A percentile compares a stretch with the other conserved stretches of the same genome.
Evolutionary conservation across 1,140 invertebrate species (phyloP).

Genomic region (Zaprionus inermis): DNA sequence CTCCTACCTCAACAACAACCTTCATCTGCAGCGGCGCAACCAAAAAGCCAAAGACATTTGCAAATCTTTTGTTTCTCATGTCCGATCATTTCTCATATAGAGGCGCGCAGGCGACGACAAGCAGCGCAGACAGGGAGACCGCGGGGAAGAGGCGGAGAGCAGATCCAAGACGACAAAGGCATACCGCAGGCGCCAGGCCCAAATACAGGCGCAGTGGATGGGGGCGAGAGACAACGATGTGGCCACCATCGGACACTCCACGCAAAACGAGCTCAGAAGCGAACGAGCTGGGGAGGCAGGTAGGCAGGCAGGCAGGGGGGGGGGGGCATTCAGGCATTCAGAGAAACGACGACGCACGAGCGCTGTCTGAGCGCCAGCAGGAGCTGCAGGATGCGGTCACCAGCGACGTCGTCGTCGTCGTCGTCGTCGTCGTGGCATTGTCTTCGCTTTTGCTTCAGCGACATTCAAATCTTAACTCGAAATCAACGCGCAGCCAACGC

Average conservation of each 20-base stretch:
- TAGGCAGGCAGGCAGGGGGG: no score
- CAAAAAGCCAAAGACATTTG: conserved; percentile 82
- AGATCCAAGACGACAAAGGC: conserved; percentile 75
- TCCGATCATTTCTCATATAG: conserved; percentile 83
- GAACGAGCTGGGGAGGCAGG: background rate
- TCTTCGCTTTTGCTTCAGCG: conserved; percentile 52
- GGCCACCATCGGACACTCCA: conserved; percentile 40
- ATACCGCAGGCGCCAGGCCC: conserved; percentile 83
- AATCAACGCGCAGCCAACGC: conserved; percentile 58
- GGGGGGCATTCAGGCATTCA: conserved; percentile 22
- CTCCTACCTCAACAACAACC: no score
- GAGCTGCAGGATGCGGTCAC: background rate
- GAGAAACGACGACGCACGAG: conserved; percentile 37
- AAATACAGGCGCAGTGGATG: conserved; percentile 45
- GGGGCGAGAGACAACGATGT: conserved; percentile 38
- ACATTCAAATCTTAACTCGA: conserved; percentile 84
- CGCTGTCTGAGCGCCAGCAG: conserved; percentile 49
- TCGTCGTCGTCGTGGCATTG: conserved; percentile 57
- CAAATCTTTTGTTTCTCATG: conserved; percentile 84
- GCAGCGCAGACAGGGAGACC: conserved; percentile 31
- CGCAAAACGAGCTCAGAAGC: conserved; percentile 32
- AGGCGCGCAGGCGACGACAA: conserved; percentile 66
- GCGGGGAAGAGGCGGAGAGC: background rate
- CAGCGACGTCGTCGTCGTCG: background rate
- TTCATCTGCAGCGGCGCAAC: conserved; percentile 50